These are phyloP conservation scores for Drosophila testacea DNA, from an alignment of 2,888 invertebrate species.

Conservation along the genomic window DNA sequence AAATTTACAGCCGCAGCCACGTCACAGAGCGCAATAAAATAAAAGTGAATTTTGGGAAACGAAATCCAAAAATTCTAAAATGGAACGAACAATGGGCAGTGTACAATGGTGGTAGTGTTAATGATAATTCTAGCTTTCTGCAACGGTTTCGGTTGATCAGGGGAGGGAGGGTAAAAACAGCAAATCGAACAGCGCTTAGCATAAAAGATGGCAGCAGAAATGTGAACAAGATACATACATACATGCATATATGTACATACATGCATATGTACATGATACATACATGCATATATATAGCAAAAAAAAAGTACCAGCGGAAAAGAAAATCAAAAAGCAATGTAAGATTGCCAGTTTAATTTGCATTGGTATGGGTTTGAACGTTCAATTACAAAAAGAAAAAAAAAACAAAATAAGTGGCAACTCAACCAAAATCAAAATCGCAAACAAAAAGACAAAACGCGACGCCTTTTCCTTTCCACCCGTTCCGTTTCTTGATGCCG, in stretches of 20 bases:
- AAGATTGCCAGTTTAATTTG: constrained; percentile 51
- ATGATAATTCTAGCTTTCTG: constrained; percentile 69
- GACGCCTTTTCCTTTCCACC: constrained; percentile 68
- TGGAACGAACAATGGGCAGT: constrained; percentile 60
- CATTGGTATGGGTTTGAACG: constrained; percentile 59
- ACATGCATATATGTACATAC: constrained; percentile 28
- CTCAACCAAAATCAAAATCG: constrained; percentile 56
- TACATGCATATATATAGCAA: constrained; percentile 21
- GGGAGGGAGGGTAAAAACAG: constrained; percentile 54
- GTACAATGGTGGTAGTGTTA: constrained; percentile 63
- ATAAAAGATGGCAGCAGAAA: constrained; percentile 79
- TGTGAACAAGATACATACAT: constrained; percentile 72
- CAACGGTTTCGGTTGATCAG: constrained; percentile 31
- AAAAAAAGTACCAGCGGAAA: constrained; percentile 34
- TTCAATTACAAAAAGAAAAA: constrained; percentile 54
- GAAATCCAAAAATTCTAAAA: constrained; percentile 61
- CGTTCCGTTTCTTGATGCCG: constrained; percentile 28
- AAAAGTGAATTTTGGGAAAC: constrained; percentile 59
- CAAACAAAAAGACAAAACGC: constrained; percentile 72
- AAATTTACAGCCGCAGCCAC: constrained; percentile 74
- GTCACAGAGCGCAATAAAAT: constrained; percentile 61
- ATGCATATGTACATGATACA: constrained; percentile 14
- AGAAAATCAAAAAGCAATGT: constrained; percentile 41
- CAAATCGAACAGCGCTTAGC: constrained; percentile 70
- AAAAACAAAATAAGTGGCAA: constrained; percentile 65